phyloP scores from a whole-genome alignment of 1,140 invertebrate genomes.

The Sinella curviseta region DNA sequence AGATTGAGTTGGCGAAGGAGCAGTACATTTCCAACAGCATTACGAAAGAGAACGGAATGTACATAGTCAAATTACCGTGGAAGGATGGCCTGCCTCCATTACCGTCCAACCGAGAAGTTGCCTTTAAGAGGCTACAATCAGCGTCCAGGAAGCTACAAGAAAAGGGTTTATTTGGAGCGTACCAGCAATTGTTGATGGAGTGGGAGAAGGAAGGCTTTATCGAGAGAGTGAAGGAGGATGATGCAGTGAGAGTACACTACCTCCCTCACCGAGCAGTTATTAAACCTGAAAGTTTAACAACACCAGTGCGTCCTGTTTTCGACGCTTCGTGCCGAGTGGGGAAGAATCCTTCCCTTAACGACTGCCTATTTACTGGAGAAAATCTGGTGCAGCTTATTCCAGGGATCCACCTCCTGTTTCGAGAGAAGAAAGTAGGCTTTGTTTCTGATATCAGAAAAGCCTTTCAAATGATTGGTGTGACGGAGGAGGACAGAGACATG shows the following conservation, averaged over 20 bases:
- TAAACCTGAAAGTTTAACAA: too few species aligned
- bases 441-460: constrained; percentile 24
- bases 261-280: too few species aligned
- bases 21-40: neutral
- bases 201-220: too few species aligned
- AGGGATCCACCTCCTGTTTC: neutral
- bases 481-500: neutral
- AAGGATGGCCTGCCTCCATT: neutral
- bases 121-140: too few species aligned
- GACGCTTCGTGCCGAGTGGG: too few species aligned
- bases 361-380: constrained; percentile 36
- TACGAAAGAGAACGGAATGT: neutral
- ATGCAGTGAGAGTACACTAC: too few species aligned
- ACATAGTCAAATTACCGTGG: neutral
- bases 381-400: constrained; percentile 27
- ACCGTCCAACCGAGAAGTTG: neutral
- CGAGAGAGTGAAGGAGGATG: too few species aligned
- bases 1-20: neutral
- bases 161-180: neutral
- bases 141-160: neutral
- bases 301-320: too few species aligned
- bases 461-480: too few species aligned
- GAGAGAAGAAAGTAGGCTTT: neutral
- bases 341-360: constrained; percentile 42
- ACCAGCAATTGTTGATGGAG: too few species aligned